Conservation (phyloP, 2,113 vertebrate species). For the Passer domesticus region DNA sequence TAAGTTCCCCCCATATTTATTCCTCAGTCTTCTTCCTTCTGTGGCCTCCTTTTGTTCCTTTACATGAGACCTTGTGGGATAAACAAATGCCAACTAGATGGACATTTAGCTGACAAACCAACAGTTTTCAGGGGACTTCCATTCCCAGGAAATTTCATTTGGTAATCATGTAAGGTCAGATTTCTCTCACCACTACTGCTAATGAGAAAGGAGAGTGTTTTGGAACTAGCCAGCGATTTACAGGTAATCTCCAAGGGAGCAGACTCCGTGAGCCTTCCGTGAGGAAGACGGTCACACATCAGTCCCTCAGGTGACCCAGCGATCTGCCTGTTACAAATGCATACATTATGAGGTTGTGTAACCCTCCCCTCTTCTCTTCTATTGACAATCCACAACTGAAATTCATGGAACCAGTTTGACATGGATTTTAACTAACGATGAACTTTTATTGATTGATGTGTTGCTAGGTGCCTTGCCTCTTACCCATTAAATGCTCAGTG, state of each 20-base stretch:
- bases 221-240: not conserved
- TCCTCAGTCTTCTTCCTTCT: slow-evolving; percentile 3
- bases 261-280: not conserved
- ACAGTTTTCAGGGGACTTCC: not conserved
- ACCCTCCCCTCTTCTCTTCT: not conserved
- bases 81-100: not conserved
- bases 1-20: slow-evolving; percentile 4
- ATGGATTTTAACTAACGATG: slow-evolving; percentile 52
- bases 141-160: not conserved
- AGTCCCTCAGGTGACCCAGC: not conserved
- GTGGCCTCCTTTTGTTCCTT: not conserved
- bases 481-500: slow-evolving; percentile 33
- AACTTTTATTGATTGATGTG: slow-evolving; percentile 24
- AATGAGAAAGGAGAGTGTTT: not conserved
- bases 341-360: not conserved
- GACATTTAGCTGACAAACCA: not conserved
- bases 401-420: slow-evolving; percentile 1
- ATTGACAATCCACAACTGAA: slow-evolving; percentile 24
- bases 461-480: slow-evolving; percentile 29
- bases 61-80: not conserved
- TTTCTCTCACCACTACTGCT: not conserved
- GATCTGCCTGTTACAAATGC: not conserved
- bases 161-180: not conserved
- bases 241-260: not conserved
- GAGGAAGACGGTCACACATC: not conserved